A percentile compares a stretch with the other conserved stretches of the same genome.
Conservation (phyloP, 35 echinoderm and acorn worm genomes). For the Chiridota heheva region DNA sequence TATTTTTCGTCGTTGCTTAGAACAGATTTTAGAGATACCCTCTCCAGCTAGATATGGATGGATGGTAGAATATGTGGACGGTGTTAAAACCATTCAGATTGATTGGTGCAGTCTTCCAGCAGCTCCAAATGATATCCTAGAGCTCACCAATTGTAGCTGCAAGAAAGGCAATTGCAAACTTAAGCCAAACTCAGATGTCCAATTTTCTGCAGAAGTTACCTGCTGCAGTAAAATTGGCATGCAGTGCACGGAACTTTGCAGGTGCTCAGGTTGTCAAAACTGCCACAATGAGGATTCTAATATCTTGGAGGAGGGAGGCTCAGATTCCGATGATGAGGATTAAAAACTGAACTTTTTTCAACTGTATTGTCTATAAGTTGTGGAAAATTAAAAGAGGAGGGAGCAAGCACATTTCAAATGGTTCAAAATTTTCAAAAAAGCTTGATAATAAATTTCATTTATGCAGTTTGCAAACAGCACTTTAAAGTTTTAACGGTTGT, state of each 20-base stretch:
- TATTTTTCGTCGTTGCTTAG: conserved; percentile 5
- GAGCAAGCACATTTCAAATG: too few species aligned
- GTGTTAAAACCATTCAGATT: conserved; percentile 8
- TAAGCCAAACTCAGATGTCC: not conserved
- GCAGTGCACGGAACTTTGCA: conserved; percentile 62
- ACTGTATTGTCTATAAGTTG: too few species aligned
- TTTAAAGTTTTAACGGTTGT: too few species aligned
- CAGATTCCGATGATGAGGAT: too few species aligned
- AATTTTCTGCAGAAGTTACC: conserved; percentile 13
- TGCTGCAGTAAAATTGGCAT: conserved; percentile 49
- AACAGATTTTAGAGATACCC: conserved; percentile 16
- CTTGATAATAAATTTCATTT: too few species aligned
- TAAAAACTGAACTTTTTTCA: too few species aligned
- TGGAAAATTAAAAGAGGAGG: too few species aligned
- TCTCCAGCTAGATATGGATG: conserved; percentile 55
- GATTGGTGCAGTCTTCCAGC: conserved; percentile 54
- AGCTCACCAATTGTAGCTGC: conserved; percentile 50
- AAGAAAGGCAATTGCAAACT: conserved; percentile 47
- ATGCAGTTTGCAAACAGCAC: too few species aligned
- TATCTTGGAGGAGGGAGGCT: too few species aligned
- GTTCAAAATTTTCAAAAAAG: too few species aligned
- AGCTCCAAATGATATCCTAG: conserved; percentile 53
- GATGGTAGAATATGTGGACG: conserved; percentile 30
- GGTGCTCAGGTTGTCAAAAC: too few species aligned
- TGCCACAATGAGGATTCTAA: too few species aligned